These are phyloP conservation scores for Acutogordius australiensis DNA, from an alignment of 2,888 invertebrate genomes.

Conservation along the genomic window DNA sequence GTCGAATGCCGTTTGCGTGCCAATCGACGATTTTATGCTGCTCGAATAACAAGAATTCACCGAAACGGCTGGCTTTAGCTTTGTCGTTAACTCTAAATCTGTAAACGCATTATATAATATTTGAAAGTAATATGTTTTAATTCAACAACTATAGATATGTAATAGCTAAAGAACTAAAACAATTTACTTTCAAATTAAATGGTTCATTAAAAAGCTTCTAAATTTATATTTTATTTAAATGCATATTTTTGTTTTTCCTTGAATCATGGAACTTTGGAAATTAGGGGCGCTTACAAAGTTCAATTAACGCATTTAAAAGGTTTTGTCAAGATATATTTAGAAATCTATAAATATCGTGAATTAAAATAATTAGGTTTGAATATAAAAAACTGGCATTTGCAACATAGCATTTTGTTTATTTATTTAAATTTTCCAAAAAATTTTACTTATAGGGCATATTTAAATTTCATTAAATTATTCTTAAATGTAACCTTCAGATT, in stretches of 20 bases:
- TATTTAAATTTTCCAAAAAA: too few species aligned
- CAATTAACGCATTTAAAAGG: too few species aligned
- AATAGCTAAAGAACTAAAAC: neutral
- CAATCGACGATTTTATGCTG: neutral
- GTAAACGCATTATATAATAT: neutral
- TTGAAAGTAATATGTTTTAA: neutral
- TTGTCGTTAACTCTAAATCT: constrained; percentile 1
- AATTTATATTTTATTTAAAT: too few species aligned
- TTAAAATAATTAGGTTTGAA: neutral
- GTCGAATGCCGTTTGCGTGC: neutral
- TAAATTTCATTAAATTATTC: neutral
- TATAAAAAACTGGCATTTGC: too few species aligned
- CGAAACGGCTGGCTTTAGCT: neutral
- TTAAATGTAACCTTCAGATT: constrained; percentile 20
- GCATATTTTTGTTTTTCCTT: too few species aligned
- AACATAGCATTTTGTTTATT: too few species aligned
- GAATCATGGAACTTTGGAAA: too few species aligned
- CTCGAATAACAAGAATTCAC: neutral
- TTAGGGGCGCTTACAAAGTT: too few species aligned
- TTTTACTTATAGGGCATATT: neutral
- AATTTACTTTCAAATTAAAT: too few species aligned
- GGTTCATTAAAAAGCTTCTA: too few species aligned
- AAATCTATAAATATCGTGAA: neutral
- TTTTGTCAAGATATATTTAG: too few species aligned
- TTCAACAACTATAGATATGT: neutral